A percentile compares a stretch with the other conserved stretches of the same genome.
These are phyloP conservation scores for Shargacucullia verbasci DNA, from an alignment of 2,888 invertebrate species.

Conservation along the genomic window DNA sequence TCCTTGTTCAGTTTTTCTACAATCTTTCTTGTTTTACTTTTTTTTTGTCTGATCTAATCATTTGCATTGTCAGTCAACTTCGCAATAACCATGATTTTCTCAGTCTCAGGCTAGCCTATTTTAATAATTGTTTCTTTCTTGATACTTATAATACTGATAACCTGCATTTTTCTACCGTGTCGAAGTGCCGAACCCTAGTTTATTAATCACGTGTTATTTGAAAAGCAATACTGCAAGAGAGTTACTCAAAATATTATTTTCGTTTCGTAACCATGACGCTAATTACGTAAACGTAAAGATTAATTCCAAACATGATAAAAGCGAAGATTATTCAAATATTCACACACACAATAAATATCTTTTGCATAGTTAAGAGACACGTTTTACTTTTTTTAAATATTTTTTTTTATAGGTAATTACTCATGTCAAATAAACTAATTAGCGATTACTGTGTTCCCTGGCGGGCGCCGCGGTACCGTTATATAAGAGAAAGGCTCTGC, in stretches of 20 bases:
- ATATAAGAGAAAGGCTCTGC: slow-evolving; percentile 62
- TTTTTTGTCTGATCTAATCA: no score
- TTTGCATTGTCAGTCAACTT: no score
- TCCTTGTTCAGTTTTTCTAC: no score
- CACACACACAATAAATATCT: slow-evolving; percentile 13
- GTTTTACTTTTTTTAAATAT: slow-evolving; percentile 8
- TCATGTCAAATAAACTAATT: slow-evolving; percentile 48
- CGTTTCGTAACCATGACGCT: slow-evolving; percentile 1
- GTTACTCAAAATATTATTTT: slow-evolving; percentile 2
- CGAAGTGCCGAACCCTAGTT: no score
- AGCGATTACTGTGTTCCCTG: slow-evolving; percentile 40
- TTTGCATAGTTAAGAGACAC: slow-evolving; percentile 17
- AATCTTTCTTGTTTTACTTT: no score
- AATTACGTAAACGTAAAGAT: slow-evolving; percentile 27
- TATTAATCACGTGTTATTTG: neutral
- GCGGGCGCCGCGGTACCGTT: slow-evolving; percentile 49
- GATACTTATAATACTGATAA: no score
- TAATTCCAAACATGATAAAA: slow-evolving; percentile 38
- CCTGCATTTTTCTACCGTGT: no score
- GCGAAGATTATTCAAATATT: slow-evolving; percentile 33
- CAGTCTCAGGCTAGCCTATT: no score
- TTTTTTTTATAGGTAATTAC: slow-evolving; percentile 24
- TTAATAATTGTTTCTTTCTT: no score
- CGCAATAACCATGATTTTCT: no score
- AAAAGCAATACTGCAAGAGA: neutral